Evolutionary conservation across 2,113 vertebrate species (phyloP).

Genomic region (Colius striatus): DNA sequence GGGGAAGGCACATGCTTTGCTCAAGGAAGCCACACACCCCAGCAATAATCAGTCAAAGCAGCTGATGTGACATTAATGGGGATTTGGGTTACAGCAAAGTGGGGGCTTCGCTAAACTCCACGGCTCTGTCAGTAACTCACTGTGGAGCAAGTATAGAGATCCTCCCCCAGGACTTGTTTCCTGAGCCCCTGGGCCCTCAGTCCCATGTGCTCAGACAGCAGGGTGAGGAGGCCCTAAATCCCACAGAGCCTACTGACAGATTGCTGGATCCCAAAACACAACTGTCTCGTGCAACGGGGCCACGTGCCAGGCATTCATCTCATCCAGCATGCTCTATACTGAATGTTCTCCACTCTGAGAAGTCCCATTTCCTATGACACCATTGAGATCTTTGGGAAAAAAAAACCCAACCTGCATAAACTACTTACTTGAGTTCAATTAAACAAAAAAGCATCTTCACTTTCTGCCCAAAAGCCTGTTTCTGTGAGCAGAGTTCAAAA

Average conservation of each 20-base stretch:
- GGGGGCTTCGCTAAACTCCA: background rate
- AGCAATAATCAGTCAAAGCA: background rate
- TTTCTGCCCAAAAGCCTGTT: background rate
- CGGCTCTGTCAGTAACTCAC: background rate
- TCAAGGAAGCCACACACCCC: background rate
- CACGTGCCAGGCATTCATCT: background rate
- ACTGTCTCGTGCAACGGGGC: background rate
- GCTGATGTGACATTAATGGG: background rate
- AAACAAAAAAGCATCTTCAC: background rate
- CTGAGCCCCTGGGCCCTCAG: background rate
- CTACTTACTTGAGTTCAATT: background rate
- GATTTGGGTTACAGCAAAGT: background rate
- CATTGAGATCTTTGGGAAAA: background rate
- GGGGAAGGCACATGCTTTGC: background rate
- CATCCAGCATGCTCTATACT: background rate
- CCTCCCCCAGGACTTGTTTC: background rate
- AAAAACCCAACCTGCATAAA: background rate
- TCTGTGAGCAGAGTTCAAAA: background rate
- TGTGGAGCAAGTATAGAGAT: background rate
- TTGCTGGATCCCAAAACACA: background rate
- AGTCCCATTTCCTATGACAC: background rate
- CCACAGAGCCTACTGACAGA: background rate
- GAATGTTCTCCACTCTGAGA: too few relatives aligned
- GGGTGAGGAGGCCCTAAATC: background rate
- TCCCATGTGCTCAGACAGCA: fast-evolving